Evolutionary conservation across 2,888 invertebrate genomes (phyloP), one percentile per base, ranked within the genome.

Genomic region (Sisyra terminalis): DNA sequence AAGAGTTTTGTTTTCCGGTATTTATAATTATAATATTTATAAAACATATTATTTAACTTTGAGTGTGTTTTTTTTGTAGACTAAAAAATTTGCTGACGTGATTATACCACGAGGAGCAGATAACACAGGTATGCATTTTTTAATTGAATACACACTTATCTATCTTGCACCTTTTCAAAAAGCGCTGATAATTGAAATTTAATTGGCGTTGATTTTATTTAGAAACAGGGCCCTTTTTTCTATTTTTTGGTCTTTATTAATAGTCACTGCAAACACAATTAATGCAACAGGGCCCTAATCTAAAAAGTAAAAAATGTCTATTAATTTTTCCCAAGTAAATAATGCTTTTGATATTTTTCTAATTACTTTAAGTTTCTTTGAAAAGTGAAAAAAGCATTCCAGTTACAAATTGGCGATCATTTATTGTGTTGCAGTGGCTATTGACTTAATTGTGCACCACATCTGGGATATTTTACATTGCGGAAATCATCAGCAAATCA

Each of bases 41-140:
- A 29, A 13, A 14, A 40, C 31, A 37, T 18, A 13, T 29, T 34
- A 42, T 32, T 15, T 29, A 3, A 15, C 42, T n/a, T 15, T 44
- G 34, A 18, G 42, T 48, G 47, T 47, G 50, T 54, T 49, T 52
- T 57, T 16, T 29, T 75, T 78, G 40, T 72, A 93, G 86, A 98
- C 98, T 1, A 98, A 98, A 67, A 97, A 98, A 63, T 97, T 96
- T 69, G 97, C 97, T 43, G 98, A 99, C 69, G 93, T 99, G 41
- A 97, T 99, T 56, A 97, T 98, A 61, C 98, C 98, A 1, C 71
- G 97, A 51, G 98, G 97, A 47, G 96, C 96, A 16, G 98, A 98
- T 60, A 99, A 99, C 61, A 78, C 80, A 63, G 90, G 92, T 90
- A 65, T 77, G 78, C 59, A 39, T 35, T 13, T 35, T 8, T 14